These are phyloP conservation scores for Leguminivora glycinivorella DNA, from an alignment of 1,140 invertebrate species.

Conservation along the genomic window DNA sequence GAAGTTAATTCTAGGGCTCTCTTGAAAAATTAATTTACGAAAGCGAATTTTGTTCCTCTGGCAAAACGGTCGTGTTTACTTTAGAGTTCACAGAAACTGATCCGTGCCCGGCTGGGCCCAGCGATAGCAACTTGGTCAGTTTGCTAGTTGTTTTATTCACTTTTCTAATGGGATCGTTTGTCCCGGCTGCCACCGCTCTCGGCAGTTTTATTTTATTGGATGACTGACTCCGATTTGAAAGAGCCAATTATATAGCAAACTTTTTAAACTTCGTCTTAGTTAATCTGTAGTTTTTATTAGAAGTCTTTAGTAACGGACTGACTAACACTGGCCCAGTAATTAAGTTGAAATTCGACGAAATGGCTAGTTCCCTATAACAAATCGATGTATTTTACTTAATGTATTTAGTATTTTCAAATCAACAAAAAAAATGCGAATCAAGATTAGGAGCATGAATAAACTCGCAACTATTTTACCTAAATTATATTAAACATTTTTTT, in stretches of 20 bases:
- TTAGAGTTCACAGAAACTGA: slow-evolving; percentile 1
- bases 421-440: no score
- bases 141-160: slow-evolving; percentile 42
- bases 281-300: no score
- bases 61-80: background rate
- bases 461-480: no score
- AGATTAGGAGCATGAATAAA: no score
- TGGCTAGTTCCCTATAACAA: no score
- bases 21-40: background rate
- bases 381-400: no score
- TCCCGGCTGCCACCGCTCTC: slow-evolving; percentile 14
- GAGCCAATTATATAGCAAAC: background rate
- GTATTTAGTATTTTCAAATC: no score
- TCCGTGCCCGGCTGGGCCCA: background rate
- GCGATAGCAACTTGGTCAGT: slow-evolving; percentile 20
- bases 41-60: background rate
- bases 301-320: no score
- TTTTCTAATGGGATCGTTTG: slow-evolving; percentile 36
- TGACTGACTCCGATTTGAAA: background rate
- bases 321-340: no score
- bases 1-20: slow-evolving; percentile 20
- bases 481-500: no score
- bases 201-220: slow-evolving; percentile 20
- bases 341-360: no score
- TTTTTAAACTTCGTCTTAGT: background rate